Base-by-base conservation (phyloP, 2,113 vertebrate species). In the Myotis lucifugus region DNA sequence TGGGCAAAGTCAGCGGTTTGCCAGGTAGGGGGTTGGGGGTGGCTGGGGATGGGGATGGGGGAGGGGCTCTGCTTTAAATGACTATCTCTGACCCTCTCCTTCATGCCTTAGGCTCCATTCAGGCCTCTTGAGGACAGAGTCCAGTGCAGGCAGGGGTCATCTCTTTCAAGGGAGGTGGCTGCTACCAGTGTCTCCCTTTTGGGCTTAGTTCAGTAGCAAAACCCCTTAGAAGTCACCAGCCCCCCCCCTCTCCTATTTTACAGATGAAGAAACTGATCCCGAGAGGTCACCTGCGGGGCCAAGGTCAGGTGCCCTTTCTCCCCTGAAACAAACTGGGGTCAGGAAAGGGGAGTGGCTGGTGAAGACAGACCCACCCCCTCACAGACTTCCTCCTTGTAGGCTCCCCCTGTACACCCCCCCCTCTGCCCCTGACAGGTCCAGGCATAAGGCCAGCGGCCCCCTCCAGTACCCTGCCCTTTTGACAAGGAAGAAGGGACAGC, bases 331-430 rank as follows among this genome's bases (percentile, higher is more conserved):
- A 61, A 79, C 40, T 42, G 50, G 73, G 78, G 37, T 88, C 88
- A 56, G 52, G 34, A 93, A 95, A 91, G 88, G 73, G 95, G 93
- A 76, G 95, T 91, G 93, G 70, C 59, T 2, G 5, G 13, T 50
- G 88, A 64, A 83, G 96, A 95, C 97, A 97, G 94, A 4, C 96
- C 96, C 95, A 95, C 90, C 77, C 95, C 95, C 85, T 83, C 91
- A 72, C 54, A 82, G 46, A 77, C 34, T 73, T 86, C 67, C 50
- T 56, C 42, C 46, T 37, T 37, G 21, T 6, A 46, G 32, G 56
- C 10, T 48, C 56, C 42, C 74, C n/a, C 5, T 14, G 40, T 14
- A 15, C 15, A 37, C 29, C 6, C 18, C 21, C 21, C 6, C n/a
- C 32, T 85, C 59, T 48, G 32, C 15, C 23, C 34, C 3, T 11